Conservation (phyloP, 2,113 vertebrate species). For the Protobothrops flavoviridis region DNA sequence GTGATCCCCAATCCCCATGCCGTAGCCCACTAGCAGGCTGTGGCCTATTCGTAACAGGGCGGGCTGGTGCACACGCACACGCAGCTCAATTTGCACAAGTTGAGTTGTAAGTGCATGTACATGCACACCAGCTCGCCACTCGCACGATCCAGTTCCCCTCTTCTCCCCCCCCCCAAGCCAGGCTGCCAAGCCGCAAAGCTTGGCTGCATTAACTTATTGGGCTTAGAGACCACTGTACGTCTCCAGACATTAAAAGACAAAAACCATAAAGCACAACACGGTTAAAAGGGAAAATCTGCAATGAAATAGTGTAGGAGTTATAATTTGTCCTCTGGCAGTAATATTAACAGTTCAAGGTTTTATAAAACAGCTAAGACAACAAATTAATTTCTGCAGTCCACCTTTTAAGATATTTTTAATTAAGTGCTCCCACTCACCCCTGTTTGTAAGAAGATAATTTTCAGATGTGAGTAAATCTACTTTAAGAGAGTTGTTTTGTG, state of each 20-base stretch:
- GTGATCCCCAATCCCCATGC: background rate
- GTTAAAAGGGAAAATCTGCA: background rate
- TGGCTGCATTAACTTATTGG: background rate
- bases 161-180: rapidly evolving
- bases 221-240: background rate
- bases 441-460: background rate
- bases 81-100: too few relatives aligned
- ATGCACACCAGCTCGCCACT: background rate
- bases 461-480: too few relatives aligned
- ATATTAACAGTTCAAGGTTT: too few relatives aligned
- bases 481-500: too few relatives aligned
- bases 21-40: background rate
- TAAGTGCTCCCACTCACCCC: too few relatives aligned
- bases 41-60: background rate
- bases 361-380: background rate
- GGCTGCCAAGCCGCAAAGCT: background rate
- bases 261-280: background rate
- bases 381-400: background rate
- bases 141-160: background rate
- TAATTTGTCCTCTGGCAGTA: too few relatives aligned
- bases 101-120: too few relatives aligned
- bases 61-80: background rate
- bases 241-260: background rate
- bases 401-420: background rate
- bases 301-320: too few relatives aligned